These are phyloP conservation scores for Xiphophorus birchmanni DNA, from an alignment of 2,797 vertebrate genomes.

Conservation along the genomic window DNA sequence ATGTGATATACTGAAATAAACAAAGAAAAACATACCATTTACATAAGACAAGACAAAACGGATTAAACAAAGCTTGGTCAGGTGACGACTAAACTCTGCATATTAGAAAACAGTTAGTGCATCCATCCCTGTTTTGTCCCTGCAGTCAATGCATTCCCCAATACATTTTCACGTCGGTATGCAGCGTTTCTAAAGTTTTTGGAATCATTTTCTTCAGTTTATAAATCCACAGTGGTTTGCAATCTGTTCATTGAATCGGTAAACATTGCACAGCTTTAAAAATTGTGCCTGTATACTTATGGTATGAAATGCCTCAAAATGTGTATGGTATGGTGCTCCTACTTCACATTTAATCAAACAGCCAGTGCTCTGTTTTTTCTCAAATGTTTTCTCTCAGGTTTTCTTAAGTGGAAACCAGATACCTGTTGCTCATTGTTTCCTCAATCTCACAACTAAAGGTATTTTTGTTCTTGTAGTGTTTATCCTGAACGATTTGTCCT, in stretches of 20 bases:
- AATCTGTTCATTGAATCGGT: neutral
- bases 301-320: neutral
- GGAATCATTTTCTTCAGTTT: neutral
- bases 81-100: neutral
- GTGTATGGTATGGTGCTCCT: neutral
- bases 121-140: neutral
- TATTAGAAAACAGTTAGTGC: neutral
- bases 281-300: neutral
- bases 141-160: neutral
- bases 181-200: neutral
- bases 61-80: neutral
- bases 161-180: neutral
- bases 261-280: neutral
- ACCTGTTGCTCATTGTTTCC: neutral
- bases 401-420: neutral
- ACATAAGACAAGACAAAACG: neutral
- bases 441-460: neutral
- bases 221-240: neutral
- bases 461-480: neutral
- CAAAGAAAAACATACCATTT: neutral
- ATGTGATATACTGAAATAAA: neutral
- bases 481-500: neutral
- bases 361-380: neutral
- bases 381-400: neutral
- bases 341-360: neutral